Evolutionary conservation across 2,113 vertebrate genomes (phyloP), one percentile per base, ranked within the genome.

Genomic region (Zapus hudsonius): DNA sequence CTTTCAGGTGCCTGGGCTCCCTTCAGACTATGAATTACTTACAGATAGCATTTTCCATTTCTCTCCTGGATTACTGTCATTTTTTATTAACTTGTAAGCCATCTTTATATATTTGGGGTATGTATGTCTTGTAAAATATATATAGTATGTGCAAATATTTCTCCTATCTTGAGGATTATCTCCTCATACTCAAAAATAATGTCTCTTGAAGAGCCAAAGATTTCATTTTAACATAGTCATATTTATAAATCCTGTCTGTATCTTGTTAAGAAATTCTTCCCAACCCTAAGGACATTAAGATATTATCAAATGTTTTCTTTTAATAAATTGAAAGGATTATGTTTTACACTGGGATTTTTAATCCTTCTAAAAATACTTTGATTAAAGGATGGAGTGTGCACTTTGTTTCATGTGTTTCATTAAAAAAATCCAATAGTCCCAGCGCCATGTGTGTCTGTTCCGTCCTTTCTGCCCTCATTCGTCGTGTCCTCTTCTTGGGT

Each of bases 311-410:
- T 75, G 67, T 70, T 90, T 93, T 78, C 47, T 80, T 80, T 87
- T 44, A 89, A 74, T 90, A 85, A 55, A 19, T 64, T 90, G 85
- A 89, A 85, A 82, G 69, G 22, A 67, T 55, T 88, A 23, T 73
- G 17, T 79, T 89, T 93, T 92, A 92, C 17, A 22, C 86, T 94
- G 83, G 59, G 42, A 19, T 74, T 57, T 93, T 78, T 74, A 86
- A 79, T 89, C 66, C 33, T 94, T 64, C 88, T 74, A 83, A 64
- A 59, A 69, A 79, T 83, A 75, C 79, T 61, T 52, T 76, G 44
- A 20, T 64, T 83, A 74, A 55, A 82, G 22, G 7, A 7, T 86
- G 59, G 20, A 61, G 31, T 61, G 73, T 40, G 38, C 80, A 84
- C 75, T 38, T 79, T 36, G 82, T 84, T 92, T 73, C 15, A 23